A percentile compares a stretch with the other conserved stretches of the same genome.
Conservation (phyloP, 2,888 invertebrate genomes). For the Troglohyphantes excavatus region DNA sequence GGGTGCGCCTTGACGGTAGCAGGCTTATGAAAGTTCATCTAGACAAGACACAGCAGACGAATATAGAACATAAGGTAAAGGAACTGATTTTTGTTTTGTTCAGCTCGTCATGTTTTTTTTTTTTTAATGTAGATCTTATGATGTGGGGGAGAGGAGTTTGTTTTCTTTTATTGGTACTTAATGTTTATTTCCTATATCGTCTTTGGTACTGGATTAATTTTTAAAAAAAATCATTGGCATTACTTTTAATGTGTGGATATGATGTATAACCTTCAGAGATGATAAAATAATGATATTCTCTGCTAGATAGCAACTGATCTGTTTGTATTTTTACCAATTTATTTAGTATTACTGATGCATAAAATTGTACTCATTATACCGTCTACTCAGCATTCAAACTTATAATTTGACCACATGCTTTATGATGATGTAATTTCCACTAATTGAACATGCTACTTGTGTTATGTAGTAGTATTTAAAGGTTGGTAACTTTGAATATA, state of each 20-base stretch:
- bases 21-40: slow-evolving; percentile 98
- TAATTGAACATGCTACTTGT: too few species aligned
- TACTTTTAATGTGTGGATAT: neutral
- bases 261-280: slow-evolving; percentile 45
- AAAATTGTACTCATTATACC: neutral
- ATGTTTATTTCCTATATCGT: neutral
- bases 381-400: too few species aligned
- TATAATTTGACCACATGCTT: too few species aligned
- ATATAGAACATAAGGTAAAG: slow-evolving; percentile 98
- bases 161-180: too few species aligned
- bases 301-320: slow-evolving; percentile 70
- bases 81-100: neutral
- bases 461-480: too few species aligned
- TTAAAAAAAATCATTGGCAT: too few species aligned
- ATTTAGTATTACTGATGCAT: too few species aligned
- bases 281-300: slow-evolving; percentile 29
- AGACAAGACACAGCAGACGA: slow-evolving; percentile 99
- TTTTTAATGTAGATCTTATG: too few species aligned
- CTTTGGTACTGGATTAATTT: too few species aligned
- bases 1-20: slow-evolving; percentile 97
- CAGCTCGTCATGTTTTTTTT: neutral
- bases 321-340: neutral
- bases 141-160: too few species aligned
- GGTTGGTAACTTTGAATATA: too few species aligned
- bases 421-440: too few species aligned